These are phyloP conservation scores for Oceanodroma tethys DNA, from an alignment of 2,113 vertebrate species.

Conservation along the genomic window DNA sequence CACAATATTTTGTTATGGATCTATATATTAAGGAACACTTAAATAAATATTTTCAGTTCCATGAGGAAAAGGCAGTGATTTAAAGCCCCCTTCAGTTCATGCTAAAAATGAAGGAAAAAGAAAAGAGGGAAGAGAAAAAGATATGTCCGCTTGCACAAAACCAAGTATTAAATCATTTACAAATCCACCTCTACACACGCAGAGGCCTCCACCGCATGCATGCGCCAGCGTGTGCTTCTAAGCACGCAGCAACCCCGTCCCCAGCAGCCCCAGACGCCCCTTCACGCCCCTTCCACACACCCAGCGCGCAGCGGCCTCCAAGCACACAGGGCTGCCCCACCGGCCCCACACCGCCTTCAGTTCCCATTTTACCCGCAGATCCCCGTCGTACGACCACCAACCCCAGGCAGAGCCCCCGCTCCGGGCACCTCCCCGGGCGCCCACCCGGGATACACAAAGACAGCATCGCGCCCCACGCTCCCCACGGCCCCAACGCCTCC, in stretches of 20 bases:
- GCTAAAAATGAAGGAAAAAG: background rate
- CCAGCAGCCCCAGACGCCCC: background rate
- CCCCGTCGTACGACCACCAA: background rate
- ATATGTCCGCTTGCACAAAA: background rate
- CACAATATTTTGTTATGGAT: rapidly evolving
- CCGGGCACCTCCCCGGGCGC: too few species aligned
- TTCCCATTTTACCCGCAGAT: background rate
- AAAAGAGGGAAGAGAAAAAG: background rate
- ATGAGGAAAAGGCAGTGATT: background rate
- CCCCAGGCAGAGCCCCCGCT: background rate
- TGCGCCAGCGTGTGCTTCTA: rapidly evolving
- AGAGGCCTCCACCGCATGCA: background rate
- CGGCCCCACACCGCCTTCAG: background rate
- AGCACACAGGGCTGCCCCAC: background rate
- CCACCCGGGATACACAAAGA: background rate
- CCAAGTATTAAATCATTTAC: rapidly evolving
- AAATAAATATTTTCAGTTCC: background rate
- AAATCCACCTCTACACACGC: background rate
- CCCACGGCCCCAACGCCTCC: background rate
- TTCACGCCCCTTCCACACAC: background rate
- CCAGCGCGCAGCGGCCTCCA: background rate
- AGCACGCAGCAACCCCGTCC: background rate
- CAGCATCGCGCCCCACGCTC: background rate
- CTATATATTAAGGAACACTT: rapidly evolving
- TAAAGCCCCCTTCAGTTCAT: background rate